phyloP scores from a whole-genome alignment of 2,797 vertebrate species.

The Anolis apletophallus region DNA sequence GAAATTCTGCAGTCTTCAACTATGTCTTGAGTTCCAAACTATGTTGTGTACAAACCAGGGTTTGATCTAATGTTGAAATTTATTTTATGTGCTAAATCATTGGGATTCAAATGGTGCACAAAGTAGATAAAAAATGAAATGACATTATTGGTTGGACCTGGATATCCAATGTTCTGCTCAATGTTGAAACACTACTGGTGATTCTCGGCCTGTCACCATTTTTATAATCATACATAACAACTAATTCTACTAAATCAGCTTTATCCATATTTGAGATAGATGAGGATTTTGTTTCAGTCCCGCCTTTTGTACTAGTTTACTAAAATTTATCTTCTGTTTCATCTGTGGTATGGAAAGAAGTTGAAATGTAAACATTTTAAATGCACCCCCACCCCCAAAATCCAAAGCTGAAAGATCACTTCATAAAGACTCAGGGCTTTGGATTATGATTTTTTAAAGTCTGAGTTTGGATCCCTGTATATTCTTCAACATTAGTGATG shows the following conservation, averaged over 20 bases:
- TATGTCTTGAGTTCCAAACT: background rate
- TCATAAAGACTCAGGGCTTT: background rate
- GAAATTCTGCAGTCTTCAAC: background rate
- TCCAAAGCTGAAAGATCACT: background rate
- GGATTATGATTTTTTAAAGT: background rate
- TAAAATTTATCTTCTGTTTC: background rate
- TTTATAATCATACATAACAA: too few relatives aligned
- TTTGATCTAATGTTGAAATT: background rate
- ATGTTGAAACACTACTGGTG: background rate
- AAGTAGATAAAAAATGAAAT: background rate
- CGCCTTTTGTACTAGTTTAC: background rate
- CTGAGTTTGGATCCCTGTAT: background rate
- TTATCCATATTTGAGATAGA: too few relatives aligned
- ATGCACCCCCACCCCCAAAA: too few relatives aligned
- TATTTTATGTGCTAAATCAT: background rate
- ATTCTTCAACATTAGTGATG: background rate
- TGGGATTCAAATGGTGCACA: background rate
- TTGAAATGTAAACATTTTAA: background rate
- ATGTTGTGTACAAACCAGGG: background rate
- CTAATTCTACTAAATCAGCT: too few relatives aligned
- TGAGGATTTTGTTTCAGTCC: background rate
- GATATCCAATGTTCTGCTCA: background rate
- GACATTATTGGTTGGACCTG: background rate
- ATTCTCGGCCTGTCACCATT: background rate
- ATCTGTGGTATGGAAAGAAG: background rate